These are phyloP conservation scores for Aspidapion aeneum DNA, from an alignment of 2,888 invertebrate genomes.

Conservation along the genomic window DNA sequence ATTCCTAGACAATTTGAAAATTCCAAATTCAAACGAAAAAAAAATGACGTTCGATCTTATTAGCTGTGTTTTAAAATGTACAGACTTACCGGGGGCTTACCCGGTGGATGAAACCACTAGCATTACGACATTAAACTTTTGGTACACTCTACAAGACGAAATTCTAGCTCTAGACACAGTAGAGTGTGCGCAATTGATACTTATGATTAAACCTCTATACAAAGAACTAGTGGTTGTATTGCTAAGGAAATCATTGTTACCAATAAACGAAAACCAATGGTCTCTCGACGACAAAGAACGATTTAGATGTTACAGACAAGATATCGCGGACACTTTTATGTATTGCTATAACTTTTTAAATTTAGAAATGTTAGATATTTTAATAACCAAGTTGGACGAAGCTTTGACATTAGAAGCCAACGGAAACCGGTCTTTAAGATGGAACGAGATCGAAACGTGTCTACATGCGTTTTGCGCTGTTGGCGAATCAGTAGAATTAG, in stretches of 20 bases:
- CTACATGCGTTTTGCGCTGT: slow-evolving; percentile 64
- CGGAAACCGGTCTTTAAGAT: slow-evolving; percentile 44
- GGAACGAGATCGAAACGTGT: slow-evolving; percentile 63
- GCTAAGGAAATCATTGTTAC: slow-evolving; percentile 76
- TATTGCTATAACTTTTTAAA: slow-evolving; percentile 84
- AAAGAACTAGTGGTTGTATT: slow-evolving; percentile 72
- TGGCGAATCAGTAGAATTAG: slow-evolving; percentile 59
- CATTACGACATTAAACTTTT: slow-evolving; percentile 82
- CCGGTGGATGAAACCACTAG: slow-evolving; percentile 87
- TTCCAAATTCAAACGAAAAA: slow-evolving; percentile 50
- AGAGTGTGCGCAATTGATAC: slow-evolving; percentile 50
- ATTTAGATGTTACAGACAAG: slow-evolving; percentile 63
- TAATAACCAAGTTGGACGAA: slow-evolving; percentile 61
- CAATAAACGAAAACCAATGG: slow-evolving; percentile 56
- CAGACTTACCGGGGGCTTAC: slow-evolving; percentile 78
- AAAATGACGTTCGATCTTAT: slow-evolving; percentile 61
- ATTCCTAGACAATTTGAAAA: slow-evolving; percentile 53
- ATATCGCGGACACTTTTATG: slow-evolving; percentile 53
- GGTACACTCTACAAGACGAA: slow-evolving; percentile 87
- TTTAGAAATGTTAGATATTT: slow-evolving; percentile 65
- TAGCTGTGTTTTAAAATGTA: slow-evolving; percentile 72
- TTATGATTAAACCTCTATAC: slow-evolving; percentile 72
- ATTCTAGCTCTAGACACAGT: slow-evolving; percentile 52
- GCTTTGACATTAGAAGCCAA: slow-evolving; percentile 47
- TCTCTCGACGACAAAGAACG: slow-evolving; percentile 79